Base-by-base conservation (phyloP, 1,140 invertebrate species). In the Drosophila persimilis region DNA sequence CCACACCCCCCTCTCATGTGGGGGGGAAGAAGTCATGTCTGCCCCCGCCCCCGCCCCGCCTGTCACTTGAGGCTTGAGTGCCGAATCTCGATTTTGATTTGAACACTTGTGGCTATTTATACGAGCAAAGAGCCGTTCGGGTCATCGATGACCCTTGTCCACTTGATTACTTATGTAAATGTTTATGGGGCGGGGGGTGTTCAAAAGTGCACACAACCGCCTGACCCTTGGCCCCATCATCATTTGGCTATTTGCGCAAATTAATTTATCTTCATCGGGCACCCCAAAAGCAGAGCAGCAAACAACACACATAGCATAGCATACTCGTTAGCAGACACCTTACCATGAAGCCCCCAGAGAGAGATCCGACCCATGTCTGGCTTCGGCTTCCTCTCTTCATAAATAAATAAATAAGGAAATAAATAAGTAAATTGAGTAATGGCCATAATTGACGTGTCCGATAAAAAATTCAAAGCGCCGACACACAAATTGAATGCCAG, bases 351-450 rank as follows among this genome's bases (percentile, higher is more conserved):
- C 35, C 35, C 35, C 35, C n/a, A 39, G 39, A 22, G 35, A 39
- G 35, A 13, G 0, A 26, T 26, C 24, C 24, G 24, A 26, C 24
- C 24, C 24, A 26, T 26, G 24, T 26, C 24, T 26, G 24, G 24
- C 5, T 26, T 26, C 24, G 44, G 29, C 44, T 45, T 22, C 65
- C 64, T 17, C 48, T 57, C 45, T 56, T 52, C 70, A 73, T 84
- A 84, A 85, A 84, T 84, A 73, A 84, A 69, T 79, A 67, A 83
- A 73, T 67, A 53, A 53, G 31, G 52, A 75, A 83, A 81, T 79
- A 88, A 83, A 83, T 88, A 88, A 88, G 71, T 77, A 75, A 86
- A 86, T 81, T 86, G 77, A 88, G 78, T 88, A 88, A 88, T 88
- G 63, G 75, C 84, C 62, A 79, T 88, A 83, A 88, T 83, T 83